Evolutionary conservation across 2,797 vertebrate species (phyloP), one percentile per base, ranked within the genome.

Genomic region (Gallinago stenura): DNA sequence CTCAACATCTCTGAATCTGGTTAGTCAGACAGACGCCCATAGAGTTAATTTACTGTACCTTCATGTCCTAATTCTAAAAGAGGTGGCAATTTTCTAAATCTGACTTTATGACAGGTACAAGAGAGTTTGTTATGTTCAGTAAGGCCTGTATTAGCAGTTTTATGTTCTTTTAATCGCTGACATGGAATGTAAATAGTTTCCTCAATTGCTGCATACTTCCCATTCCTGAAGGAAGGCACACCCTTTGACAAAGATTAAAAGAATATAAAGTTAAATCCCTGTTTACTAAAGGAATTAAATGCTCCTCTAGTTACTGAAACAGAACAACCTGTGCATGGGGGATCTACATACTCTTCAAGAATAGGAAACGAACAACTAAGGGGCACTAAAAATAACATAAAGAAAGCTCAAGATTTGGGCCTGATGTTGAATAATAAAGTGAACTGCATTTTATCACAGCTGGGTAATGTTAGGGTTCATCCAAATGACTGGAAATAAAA

Each of bases 151-250:
- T 96, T 90, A 93, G 83, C 68, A 93, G 78, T 64, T 96, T 95
- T 68, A 95, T 92, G 86, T 75, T 85, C 90, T 95, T 95, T 95
- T 96, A 96, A 96, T 96, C n/a, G 8, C 81, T 92, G 91, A 94
- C 90, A 90, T 83, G 94, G 96, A 96, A 96, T 94, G 95, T 90
- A 96, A 97, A 93, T 96, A 93, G 91, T 80, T 96, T 97, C 95
- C 95, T 96, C 96, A 94, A 94, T 92, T 92, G 83, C 91, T 73
- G 83, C 95, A 97, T 95, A 87, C 30, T 95, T 94, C 86, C 81
- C 96, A 94, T 96, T 96, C 91, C 94, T 94, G 71, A 51, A 93
- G 71, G 33, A 94, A 95, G 96, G 94, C 94, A 95, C 93, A 35
- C 94, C 95, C 96, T 94, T 46, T 53, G 81, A 95, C 91, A 95